Evolutionary conservation across 2,113 vertebrate genomes (phyloP).

Genomic region (Marcusenius ussheri): DNA sequence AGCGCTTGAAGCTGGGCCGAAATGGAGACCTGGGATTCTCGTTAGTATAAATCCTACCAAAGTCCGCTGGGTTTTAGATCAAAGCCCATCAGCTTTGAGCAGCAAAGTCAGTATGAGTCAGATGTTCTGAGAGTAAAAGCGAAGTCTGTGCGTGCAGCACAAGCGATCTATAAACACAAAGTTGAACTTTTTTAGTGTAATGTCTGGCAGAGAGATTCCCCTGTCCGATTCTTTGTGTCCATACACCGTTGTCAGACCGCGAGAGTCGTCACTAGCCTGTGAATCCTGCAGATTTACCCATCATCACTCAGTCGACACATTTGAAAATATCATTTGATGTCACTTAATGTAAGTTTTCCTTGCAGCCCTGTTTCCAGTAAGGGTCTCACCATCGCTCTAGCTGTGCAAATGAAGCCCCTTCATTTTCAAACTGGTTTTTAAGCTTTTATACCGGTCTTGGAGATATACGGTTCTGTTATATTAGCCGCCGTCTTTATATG

Average conservation of each 20-base stretch:
- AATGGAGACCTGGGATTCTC: not conserved
- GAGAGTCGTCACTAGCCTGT: not conserved
- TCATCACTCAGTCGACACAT: not conserved
- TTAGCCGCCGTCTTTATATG: slow-evolving; percentile 11
- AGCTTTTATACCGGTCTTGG: not conserved
- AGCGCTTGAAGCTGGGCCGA: not conserved
- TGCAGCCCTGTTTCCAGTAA: not conserved
- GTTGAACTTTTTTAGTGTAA: not conserved
- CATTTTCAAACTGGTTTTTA: not conserved
- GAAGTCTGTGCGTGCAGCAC: not conserved
- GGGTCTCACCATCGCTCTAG: not conserved
- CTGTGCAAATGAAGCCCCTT: not conserved
- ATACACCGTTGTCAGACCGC: not conserved
- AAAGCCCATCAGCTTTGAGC: not conserved
- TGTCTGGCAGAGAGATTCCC: not conserved
- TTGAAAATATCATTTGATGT: not conserved
- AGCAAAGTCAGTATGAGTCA: not conserved
- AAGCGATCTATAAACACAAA: not conserved
- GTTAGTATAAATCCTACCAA: not conserved
- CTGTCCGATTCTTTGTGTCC: not conserved
- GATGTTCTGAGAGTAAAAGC: not conserved
- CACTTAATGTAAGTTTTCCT: not conserved
- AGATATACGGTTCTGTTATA: slow-evolving; percentile 2
- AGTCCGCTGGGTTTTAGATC: not conserved
- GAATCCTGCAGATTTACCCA: not conserved